A percentile compares a stretch with the other conserved stretches of the same genome.
Evolutionary conservation across 2,888 invertebrate genomes (phyloP).

Genomic region (Stenoptilia bipunctidactyla): DNA sequence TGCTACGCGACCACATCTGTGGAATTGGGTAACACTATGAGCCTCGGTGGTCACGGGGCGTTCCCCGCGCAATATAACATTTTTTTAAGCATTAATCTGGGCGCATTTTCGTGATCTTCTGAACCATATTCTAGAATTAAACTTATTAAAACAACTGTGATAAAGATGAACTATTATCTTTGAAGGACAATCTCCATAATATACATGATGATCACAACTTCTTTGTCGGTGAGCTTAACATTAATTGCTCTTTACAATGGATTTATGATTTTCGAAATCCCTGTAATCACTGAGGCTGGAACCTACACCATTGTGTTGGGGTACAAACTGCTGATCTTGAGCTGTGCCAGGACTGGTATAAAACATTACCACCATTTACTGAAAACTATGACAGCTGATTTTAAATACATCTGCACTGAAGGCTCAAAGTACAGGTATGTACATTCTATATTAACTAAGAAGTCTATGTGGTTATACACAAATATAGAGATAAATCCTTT

Average conservation of each 20-base stretch:
- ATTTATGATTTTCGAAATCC: constrained; percentile 21
- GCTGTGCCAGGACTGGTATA: constrained; percentile 24
- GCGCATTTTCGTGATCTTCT: no score
- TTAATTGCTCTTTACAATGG: constrained; percentile 21
- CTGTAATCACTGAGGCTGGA: constrained; percentile 28
- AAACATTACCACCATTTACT: constrained; percentile 27
- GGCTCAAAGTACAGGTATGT: constrained; percentile 30
- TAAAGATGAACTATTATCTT: no score
- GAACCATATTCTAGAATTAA: no score
- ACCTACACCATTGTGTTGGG: constrained; percentile 28
- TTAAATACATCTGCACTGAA: constrained; percentile 28
- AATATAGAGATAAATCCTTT: no score
- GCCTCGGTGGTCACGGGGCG: no score
- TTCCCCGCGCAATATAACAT: no score
- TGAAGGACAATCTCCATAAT: not conserved
- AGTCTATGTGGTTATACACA: no score
- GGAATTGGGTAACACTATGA: no score
- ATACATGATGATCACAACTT: not conserved
- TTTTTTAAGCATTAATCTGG: no score
- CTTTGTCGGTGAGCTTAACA: constrained; percentile 13
- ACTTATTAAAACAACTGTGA: no score
- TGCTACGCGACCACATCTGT: no score
- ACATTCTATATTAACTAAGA: no score
- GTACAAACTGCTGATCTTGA: constrained; percentile 29
- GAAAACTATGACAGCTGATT: constrained; percentile 28